These are phyloP conservation scores for Latrodectus geometricus DNA, from an alignment of 1,140 invertebrate species.

Conservation along the genomic window DNA sequence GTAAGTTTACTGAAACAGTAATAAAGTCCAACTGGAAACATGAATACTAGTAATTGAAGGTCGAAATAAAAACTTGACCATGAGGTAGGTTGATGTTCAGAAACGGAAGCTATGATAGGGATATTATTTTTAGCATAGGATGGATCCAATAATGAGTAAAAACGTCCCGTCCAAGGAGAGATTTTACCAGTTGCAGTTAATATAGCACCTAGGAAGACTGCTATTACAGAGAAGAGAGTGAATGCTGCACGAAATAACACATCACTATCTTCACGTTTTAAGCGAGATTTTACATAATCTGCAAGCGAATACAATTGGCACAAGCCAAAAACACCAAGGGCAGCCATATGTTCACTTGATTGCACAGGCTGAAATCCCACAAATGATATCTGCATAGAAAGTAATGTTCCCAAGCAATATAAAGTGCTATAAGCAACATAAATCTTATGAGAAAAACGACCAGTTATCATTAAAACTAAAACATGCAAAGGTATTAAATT, in stretches of 20 bases:
- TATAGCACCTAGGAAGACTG: constrained; percentile 77
- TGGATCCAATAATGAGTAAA: constrained; percentile 96
- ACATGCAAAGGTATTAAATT: constrained; percentile 98
- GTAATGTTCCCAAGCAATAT: constrained; percentile 92
- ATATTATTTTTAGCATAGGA: constrained; percentile 99
- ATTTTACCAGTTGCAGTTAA: constrained; percentile 93
- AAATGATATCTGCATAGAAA: constrained; percentile 99
- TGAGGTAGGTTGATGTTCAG: constrained; percentile 98
- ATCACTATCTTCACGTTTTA: constrained; percentile 87
- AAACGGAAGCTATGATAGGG: constrained; percentile 99
- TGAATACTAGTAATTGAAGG: constrained; percentile 92
- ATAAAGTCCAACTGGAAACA: constrained; percentile 94
- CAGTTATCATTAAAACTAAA: constrained; percentile 91
- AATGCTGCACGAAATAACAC: constrained; percentile 78
- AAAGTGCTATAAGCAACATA: constrained; percentile 93
- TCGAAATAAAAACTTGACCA: constrained; percentile 99
- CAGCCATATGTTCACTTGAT: constrained; percentile 98
- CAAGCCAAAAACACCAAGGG: constrained; percentile 94
- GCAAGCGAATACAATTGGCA: constrained; percentile 93
- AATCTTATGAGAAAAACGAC: constrained; percentile 92
- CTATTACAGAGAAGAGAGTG: constrained; percentile 70
- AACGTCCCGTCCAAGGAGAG: constrained; percentile 98
- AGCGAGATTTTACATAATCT: constrained; percentile 85
- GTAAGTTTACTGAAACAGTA: constrained; percentile 94
- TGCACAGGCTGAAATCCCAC: constrained; percentile 98